Evolutionary conservation across 2,113 vertebrate genomes (phyloP).

Genomic region (Tragelaphus scriptus): DNA sequence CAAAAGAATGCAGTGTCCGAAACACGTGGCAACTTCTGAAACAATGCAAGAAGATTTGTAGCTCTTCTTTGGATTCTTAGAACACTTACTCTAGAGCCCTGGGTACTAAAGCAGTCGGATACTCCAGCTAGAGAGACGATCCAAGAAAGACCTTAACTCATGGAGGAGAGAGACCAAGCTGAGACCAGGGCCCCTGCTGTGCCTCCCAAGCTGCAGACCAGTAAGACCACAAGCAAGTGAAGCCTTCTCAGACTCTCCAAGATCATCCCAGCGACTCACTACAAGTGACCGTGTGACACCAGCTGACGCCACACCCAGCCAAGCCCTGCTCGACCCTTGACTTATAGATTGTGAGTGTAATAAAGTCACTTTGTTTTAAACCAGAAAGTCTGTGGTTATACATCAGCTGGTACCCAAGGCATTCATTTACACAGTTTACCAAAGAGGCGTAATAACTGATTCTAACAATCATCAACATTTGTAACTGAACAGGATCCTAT

Average conservation of each 20-base stretch:
- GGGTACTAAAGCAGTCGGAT: not conserved
- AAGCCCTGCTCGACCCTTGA: not conserved
- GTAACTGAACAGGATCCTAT: not conserved
- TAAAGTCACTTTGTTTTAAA: not conserved
- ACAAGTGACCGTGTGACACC: not conserved
- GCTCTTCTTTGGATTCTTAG: not conserved
- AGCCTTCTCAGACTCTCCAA: not conserved
- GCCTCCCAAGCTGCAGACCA: not conserved
- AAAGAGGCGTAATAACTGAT: not conserved
- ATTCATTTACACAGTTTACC: not conserved
- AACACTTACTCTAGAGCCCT: not conserved
- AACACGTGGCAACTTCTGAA: not conserved
- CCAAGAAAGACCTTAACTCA: not conserved
- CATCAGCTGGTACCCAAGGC: not conserved
- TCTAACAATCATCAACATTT: not conserved
- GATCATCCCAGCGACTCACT: not conserved
- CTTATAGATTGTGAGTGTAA: not conserved
- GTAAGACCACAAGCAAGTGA: not conserved
- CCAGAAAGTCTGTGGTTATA: not conserved
- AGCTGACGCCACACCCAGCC: not conserved
- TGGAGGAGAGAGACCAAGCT: accelerated
- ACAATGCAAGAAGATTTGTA: not conserved
- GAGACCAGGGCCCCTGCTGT: not conserved
- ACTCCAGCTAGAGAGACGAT: not conserved
- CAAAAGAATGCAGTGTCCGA: not conserved